Base-by-base conservation (phyloP, 2,113 vertebrate species). In the Typhlomys cinereus region DNA sequence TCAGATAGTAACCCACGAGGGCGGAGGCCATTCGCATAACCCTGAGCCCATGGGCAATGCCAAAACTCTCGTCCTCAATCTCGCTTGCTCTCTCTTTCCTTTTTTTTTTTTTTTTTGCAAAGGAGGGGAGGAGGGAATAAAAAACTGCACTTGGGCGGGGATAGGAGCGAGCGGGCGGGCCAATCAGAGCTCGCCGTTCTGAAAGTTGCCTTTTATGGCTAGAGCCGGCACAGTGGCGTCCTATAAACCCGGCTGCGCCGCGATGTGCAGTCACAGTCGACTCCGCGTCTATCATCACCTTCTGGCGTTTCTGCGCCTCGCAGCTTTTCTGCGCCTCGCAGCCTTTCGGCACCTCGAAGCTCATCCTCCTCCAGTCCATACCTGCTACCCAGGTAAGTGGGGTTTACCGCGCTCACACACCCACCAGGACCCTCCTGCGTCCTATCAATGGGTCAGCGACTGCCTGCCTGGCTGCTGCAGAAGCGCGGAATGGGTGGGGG, bases 151-250 rank as follows among this genome's bases (percentile, higher is more conserved):
- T 97, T 98, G 98, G 97, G 96, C 97, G 97, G 98, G 98, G 98
- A 98, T 97, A 97, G 98, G 97, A 97, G 97, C 98, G 97, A 97
- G 97, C 97, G 98, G 97, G 97, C 96, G 21, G 14, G 96, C 99
- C 99, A 99, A 99, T 99, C 97, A 98, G 97, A 96, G 79, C 3
- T 39, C 97, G 96, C 97, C 64, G 97, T 98, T 99, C 98, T 98
- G 98, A 99, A 99, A 99, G 98, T 99, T 99, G 99, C 99, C 99
- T 99, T 99, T 99, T 99, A 99, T 99, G 99, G 99, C 98, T 97
- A 97, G 92, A 98, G 99, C 98, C 96, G 97, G 98, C 97, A 96
- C 97, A 13, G 85, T n/a, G 89, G 94, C 94, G 95, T n/a, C 36
- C 64, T 96, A 99, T 99, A 99, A 98, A 99, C 98, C 96, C 92